Evolutionary conservation across 2,888 invertebrate genomes (phyloP), one percentile per base, ranked within the genome.

Genomic region (Griposia aprilina): DNA sequence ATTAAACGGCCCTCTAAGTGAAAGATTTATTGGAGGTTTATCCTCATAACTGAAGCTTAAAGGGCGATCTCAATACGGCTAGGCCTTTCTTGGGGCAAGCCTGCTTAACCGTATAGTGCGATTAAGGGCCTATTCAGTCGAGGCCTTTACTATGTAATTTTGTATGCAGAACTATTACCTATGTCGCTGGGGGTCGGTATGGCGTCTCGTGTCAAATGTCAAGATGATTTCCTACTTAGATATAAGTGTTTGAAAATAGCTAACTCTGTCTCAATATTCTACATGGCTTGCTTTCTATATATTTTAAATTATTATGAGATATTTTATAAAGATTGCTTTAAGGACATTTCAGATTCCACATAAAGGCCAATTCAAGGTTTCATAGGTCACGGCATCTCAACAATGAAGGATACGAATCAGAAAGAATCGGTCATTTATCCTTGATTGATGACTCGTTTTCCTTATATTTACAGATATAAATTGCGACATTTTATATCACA

Each of bases 21-120:
- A 95, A 95, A 96, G 96, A 96, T 96, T 96, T 96, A 96, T 96
- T 93, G 94, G 91, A 94, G 96, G 96, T 96, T 96, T 95, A 96
- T 95, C 95, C 94, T 95, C 95, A 96, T 95, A 96, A 96, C 95
- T 93, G 94, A 92, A 92, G 95, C 94, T 95, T 94, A 94, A 91
- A 93, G 92, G 88, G 93, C 93, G 93, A 94, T 95, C 94, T 93
- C 94, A 94, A 94, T 92, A 89, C 88, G 88, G 85, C 88, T 88
- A 87, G 89, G 88, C 91, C 91, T 91, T 89, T 89, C 90, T 91
- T 87, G 85, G 90, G 87, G 83, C 88, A 81, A 86, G 83, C 78
- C 88, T 87, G 82, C 84, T 88, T 89, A 89, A 91, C 90, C 84
- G 90, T 84, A 79, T 89, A 85, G 89, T 89, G 86, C 91, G 89